phyloP scores from a whole-genome alignment of 1,140 invertebrate species.

The Drosophila santomea region DNA sequence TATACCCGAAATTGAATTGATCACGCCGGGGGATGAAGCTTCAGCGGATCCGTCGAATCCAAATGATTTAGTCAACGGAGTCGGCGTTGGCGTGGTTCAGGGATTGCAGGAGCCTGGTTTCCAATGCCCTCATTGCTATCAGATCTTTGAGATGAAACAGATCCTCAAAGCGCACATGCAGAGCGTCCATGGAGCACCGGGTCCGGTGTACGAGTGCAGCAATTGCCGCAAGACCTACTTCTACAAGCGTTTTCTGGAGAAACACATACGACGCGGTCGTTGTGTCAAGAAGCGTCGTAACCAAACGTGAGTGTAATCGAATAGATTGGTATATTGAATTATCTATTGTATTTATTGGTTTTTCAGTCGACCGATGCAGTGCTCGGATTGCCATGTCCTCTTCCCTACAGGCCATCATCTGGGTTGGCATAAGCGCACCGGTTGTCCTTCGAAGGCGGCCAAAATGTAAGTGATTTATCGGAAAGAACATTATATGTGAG shows the following conservation, averaged over 20 bases:
- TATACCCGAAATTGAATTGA: conserved; percentile 80
- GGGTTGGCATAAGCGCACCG: conserved; percentile 84
- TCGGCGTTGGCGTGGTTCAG: conserved; percentile 11
- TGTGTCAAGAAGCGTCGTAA: conserved; percentile 83
- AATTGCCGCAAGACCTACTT: conserved; percentile 83
- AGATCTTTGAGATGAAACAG: conserved; percentile 80
- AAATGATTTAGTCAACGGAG: conserved; percentile 27
- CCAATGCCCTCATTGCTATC: conserved; percentile 78
- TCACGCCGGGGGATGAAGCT: conserved; percentile 73
- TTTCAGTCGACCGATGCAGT: conserved; percentile 80
- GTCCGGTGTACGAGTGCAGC: conserved; percentile 80
- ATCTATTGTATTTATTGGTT: not conserved
- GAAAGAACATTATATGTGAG: not conserved
- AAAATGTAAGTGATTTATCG: conserved; percentile 64
- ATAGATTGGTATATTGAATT: not conserved
- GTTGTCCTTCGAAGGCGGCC: conserved; percentile 78
- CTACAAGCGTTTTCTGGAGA: conserved; percentile 82
- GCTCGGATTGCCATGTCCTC: conserved; percentile 81
- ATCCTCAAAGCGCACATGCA: conserved; percentile 83
- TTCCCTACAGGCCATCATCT: conserved; percentile 83
- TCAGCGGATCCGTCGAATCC: conserved; percentile 18
- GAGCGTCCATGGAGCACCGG: conserved; percentile 74
- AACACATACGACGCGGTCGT: conserved; percentile 81
- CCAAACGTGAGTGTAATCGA: conserved; percentile 67
- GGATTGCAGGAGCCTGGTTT: conserved; percentile 50